Base-by-base conservation (phyloP, 2,888 invertebrate genomes). In the Syritta pipiens region DNA sequence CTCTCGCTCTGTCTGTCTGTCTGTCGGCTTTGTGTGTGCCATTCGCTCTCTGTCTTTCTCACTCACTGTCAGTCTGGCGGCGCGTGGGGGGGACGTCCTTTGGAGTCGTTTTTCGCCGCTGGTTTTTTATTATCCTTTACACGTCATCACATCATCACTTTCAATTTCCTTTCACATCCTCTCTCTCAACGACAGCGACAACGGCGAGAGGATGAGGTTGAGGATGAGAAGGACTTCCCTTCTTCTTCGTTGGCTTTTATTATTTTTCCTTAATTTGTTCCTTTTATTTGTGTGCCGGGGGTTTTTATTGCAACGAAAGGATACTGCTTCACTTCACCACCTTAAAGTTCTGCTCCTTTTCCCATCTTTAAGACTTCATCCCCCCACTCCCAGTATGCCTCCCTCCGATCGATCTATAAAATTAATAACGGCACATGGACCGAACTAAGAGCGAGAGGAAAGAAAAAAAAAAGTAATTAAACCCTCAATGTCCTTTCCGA, bases 81-180 rank as follows among this genome's bases (percentile, higher is more conserved):
- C 37, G 14, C 9, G 6, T 37, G n/a, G 12, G n/a, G 48, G 24
- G n/a, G 32, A 35, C 20, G 5, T 28, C 24, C 24, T 20, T 19
- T 49, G 20, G 10, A 6, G 24, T 42, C 4, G 7, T 63, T 26
- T 68, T 60, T 60, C 26, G 53, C 37, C 65, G 32, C n/a, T n/a
- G n/a, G n/a, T n/a, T n/a, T 79, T 79, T 79, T 79, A 79, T 74
- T 79, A 79, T 74, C 79, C 74, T 68, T 79, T 79, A 74, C 77
- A 77, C 79, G 79, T 79, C 79, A 79, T 79, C 79, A 79, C 62
- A 79, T 79, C 74, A 74, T 79, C 79, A 79, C 79, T 79, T 79
- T 79, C 79, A 74, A 79, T 79, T 79, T 79, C 62, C 79, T 79
- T 74, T 53, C 48, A 60, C 26, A 72, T 67, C 65, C 55, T 48